Percentiles rank a stretch among this genome's conserved stretches.
phyloP scores from a whole-genome alignment of 2,888 invertebrate species.

The Melanophora roralis region DNA sequence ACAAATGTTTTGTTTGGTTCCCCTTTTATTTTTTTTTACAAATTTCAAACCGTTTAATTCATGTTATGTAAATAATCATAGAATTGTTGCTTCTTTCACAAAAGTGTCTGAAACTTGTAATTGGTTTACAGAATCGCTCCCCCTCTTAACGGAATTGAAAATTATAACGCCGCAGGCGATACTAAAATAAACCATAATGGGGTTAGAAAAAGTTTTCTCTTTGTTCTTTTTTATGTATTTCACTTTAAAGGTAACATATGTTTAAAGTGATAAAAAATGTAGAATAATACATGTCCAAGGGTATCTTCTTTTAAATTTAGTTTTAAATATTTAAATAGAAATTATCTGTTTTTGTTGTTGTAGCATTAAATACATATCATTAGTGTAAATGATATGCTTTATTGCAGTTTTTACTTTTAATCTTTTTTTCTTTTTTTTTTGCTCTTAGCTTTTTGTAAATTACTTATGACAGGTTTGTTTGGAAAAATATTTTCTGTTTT shows the following conservation, averaged over 20 bases:
- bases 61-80: slow-evolving; percentile 53
- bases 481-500: neutral
- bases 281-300: neutral
- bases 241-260: slow-evolving; percentile 13
- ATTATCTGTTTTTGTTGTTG: neutral
- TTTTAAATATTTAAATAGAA: neutral
- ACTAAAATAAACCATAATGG: slow-evolving; percentile 19
- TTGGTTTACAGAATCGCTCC: slow-evolving; percentile 39
- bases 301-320: neutral
- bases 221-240: neutral
- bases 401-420: neutral
- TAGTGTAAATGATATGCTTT: slow-evolving; percentile 2
- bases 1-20: slow-evolving; percentile 47
- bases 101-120: slow-evolving; percentile 45
- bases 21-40: slow-evolving; percentile 26
- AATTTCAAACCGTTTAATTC: slow-evolving; percentile 34
- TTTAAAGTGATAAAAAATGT: slow-evolving; percentile 27
- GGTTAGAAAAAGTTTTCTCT: slow-evolving; percentile 27
- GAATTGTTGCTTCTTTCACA: slow-evolving; percentile 52
- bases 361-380: neutral
- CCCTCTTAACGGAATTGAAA: slow-evolving; percentile 29
- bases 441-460: slow-evolving; percentile 4
- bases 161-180: slow-evolving; percentile 52
- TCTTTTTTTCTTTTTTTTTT: neutral
- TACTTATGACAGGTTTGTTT: neutral